Evolutionary conservation across 1,140 invertebrate species (phyloP).

Genomic region (Trichonephila clavipes): DNA sequence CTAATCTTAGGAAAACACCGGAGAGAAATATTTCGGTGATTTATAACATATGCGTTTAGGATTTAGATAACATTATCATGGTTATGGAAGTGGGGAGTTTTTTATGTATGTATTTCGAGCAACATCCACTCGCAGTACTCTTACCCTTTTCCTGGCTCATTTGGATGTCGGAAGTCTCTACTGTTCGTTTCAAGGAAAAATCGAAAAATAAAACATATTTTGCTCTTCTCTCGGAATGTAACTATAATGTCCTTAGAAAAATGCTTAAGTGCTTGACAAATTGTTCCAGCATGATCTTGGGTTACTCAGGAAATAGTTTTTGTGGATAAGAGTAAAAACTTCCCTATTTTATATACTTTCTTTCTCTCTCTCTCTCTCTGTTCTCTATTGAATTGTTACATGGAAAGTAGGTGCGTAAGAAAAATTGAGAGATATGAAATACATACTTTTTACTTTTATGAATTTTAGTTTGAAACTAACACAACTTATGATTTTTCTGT

Average conservation of each 20-base stretch:
- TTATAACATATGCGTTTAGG: conserved; percentile 76
- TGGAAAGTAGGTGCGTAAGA: no score
- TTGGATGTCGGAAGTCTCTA: conserved; percentile 19
- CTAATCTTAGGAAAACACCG: conserved; percentile 72
- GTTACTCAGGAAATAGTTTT: neutral
- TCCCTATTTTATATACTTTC: no score
- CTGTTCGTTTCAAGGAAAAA: neutral
- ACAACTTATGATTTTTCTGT: no score
- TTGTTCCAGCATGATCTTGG: neutral
- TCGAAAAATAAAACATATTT: neutral
- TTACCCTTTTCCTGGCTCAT: conserved; percentile 3
- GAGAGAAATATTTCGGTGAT: conserved; percentile 69
- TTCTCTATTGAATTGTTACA: no score
- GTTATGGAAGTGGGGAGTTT: conserved; percentile 59
- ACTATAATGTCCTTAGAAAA: conserved; percentile 37
- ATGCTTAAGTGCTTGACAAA: conserved; percentile 26
- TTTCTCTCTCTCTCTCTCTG: no score
- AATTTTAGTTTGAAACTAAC: no score
- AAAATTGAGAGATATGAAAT: no score
- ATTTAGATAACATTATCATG: conserved; percentile 74
- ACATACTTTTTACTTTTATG: no score
- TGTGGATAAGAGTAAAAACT: no score
- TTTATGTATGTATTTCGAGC: conserved; percentile 54
- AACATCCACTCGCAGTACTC: neutral
- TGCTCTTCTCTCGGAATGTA: neutral